phyloP scores from a whole-genome alignment of 2,113 vertebrate species.

The Pseudorasbora parva region DNA sequence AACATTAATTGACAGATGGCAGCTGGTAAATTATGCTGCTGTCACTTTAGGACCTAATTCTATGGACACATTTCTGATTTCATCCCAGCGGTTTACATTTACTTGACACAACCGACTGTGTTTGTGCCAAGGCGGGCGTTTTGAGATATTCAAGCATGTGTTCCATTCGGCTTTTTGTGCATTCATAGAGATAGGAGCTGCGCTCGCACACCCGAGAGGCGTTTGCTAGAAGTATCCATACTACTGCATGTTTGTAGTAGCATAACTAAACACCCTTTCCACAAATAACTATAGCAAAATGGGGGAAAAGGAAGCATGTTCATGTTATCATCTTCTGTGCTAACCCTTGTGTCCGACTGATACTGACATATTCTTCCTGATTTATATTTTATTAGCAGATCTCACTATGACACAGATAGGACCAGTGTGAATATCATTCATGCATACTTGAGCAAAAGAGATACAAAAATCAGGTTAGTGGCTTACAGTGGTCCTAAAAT shows the following conservation, averaged over 20 bases:
- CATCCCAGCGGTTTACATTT: too few species aligned
- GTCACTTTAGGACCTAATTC: too few species aligned
- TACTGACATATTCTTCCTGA: not conserved
- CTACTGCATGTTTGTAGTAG: not conserved
- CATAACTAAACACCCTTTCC: not conserved
- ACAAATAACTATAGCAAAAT: not conserved
- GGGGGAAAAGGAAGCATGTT: too few species aligned
- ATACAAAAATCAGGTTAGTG: not conserved
- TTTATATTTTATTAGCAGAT: slow-evolving; percentile 4
- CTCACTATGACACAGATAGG: not conserved
- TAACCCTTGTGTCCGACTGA: not conserved
- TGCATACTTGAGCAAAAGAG: not conserved
- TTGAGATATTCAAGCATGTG: too few species aligned
- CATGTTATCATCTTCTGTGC: not conserved
- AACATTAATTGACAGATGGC: too few species aligned
- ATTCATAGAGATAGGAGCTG: too few species aligned
- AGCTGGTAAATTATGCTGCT: too few species aligned
- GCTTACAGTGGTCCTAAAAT: not conserved
- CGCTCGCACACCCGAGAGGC: too few species aligned
- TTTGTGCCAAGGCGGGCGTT: too few species aligned
- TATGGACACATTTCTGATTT: too few species aligned
- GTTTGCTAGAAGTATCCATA: not conserved
- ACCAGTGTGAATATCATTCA: not conserved
- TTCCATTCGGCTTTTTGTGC: too few species aligned
- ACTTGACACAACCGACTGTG: too few species aligned